Evolutionary conservation across 1,140 invertebrate genomes (phyloP).

Genomic region (Macrobrachium nipponense): DNA sequence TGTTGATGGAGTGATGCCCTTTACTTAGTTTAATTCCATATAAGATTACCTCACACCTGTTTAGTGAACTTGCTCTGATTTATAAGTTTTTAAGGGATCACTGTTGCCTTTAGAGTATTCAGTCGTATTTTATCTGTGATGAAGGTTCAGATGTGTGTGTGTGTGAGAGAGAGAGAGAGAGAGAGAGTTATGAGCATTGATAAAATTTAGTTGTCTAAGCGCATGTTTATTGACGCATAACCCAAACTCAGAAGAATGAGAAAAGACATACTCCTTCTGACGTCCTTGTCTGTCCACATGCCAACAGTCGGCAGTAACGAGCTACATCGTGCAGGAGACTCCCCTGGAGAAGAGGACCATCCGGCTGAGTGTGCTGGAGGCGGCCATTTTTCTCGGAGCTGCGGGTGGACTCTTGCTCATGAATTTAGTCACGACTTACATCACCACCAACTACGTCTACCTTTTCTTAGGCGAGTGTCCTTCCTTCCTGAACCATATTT

Average conservation of each 20-base stretch:
- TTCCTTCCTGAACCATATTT: too few species aligned
- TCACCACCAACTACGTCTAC: too few species aligned
- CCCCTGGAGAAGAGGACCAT: background rate
- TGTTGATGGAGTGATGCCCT: too few species aligned
- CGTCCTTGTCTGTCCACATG: background rate
- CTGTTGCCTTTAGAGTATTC: too few species aligned
- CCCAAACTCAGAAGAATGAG: too few species aligned
- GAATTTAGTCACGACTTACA: background rate
- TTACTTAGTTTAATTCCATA: too few species aligned
- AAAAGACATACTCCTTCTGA: too few species aligned
- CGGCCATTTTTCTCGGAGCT: background rate
- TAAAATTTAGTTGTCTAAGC: background rate
- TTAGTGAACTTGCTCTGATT: too few species aligned
- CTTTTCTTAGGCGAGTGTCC: background rate
- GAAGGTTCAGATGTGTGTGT: too few species aligned
- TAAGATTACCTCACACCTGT: too few species aligned
- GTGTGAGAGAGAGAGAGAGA: conserved; percentile 16
- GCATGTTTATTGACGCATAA: background rate
- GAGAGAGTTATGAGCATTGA: background rate
- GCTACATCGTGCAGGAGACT: background rate
- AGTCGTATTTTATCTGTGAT: too few species aligned
- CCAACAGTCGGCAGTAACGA: conserved; percentile 7
- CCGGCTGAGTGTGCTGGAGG: conserved; percentile 11
- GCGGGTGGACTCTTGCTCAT: background rate
- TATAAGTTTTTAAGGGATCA: too few species aligned